A percentile compares a stretch with the other conserved stretches of the same genome.
These are phyloP conservation scores for Drosophila simulans DNA, from an alignment of 1,140 invertebrate genomes.

Conservation along the genomic window DNA sequence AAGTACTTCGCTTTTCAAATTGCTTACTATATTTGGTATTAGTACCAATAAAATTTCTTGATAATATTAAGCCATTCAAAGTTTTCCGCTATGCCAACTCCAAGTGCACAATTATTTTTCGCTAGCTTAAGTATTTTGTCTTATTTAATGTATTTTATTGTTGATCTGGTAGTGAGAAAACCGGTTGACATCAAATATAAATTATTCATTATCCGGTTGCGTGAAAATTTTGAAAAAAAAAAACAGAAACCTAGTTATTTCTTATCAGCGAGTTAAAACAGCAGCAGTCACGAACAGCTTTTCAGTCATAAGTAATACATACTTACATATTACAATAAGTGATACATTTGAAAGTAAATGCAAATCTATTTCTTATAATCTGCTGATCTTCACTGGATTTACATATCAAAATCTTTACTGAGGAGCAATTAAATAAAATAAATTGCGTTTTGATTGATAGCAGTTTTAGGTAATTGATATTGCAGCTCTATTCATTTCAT, in stretches of 20 bases:
- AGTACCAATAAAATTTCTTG: not conserved
- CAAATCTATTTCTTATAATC: not conserved
- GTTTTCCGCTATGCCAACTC: not conserved
- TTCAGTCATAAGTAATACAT: constrained; percentile 2
- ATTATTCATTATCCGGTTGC: too few species aligned
- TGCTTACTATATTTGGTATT: not conserved
- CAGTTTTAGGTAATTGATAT: too few species aligned
- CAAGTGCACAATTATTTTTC: too few species aligned
- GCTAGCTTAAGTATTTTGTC: too few species aligned
- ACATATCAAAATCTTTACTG: too few species aligned
- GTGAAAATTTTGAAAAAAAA: not conserved
- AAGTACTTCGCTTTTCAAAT: not conserved
- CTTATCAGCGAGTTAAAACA: constrained; percentile 14
- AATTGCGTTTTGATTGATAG: too few species aligned
- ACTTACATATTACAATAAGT: not conserved
- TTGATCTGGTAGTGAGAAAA: too few species aligned
- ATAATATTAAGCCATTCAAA: not conserved
- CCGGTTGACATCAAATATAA: too few species aligned
- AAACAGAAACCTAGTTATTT: not conserved
- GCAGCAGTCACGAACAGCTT: constrained; percentile 10
- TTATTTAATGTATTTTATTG: too few species aligned
- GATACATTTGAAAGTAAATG: not conserved
- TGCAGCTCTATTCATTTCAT: too few species aligned
- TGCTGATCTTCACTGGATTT: too few species aligned
- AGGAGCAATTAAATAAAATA: too few species aligned